Percentiles rank a stretch among this genome's conserved stretches.
Conservation (phyloP, 2,888 invertebrate species). For the Dasypogon diadema region DNA sequence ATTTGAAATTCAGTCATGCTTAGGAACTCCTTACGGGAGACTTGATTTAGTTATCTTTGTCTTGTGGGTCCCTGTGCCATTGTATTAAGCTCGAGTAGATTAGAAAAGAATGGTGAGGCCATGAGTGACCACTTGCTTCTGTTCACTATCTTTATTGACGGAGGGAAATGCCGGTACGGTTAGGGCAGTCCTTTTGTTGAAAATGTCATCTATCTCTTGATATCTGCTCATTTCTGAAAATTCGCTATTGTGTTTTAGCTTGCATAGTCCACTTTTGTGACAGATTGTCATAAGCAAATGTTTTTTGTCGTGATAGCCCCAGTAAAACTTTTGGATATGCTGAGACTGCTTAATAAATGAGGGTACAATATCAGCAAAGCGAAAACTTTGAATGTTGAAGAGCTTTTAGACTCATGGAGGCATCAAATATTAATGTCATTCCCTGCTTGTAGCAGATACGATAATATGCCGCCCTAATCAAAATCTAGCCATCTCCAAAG, state of each 20-base stretch:
- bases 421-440: conserved; percentile 10
- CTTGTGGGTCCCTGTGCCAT: not conserved
- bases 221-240: conserved; percentile 15
- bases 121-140: conserved; percentile 12
- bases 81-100: too few species aligned
- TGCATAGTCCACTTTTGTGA: conserved; percentile 12
- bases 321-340: not conserved
- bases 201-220: conserved; percentile 7
- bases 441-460: not conserved
- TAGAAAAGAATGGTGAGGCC: not conserved
- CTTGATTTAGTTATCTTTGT: conserved; percentile 32
- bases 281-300: conserved; percentile 28
- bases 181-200: not conserved
- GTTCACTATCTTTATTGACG: not conserved
- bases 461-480: not conserved
- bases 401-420: not conserved
- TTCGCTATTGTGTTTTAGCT: conserved; percentile 3
- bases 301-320: not conserved
- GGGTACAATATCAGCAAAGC: not conserved
- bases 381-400: conserved; percentile 24
- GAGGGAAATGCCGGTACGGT: not conserved
- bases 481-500: not conserved
- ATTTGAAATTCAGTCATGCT: conserved; percentile 16
- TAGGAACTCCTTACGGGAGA: not conserved
- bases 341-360: not conserved